Evolutionary conservation across 2,113 vertebrate species (phyloP).

Genomic region (Poeciliopsis occidentalis): DNA sequence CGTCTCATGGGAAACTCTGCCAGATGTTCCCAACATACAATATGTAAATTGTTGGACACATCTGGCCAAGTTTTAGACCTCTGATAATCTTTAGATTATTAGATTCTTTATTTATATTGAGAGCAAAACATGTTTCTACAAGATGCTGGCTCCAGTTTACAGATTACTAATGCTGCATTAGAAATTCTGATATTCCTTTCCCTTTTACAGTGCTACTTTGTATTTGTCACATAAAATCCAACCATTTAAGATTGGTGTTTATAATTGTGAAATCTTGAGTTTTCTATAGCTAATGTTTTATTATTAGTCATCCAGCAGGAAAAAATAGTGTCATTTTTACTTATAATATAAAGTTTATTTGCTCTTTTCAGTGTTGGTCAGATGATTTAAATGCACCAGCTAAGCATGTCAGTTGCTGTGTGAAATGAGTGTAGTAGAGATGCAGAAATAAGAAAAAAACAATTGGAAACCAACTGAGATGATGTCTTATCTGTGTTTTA

Average conservation of each 20-base stretch:
- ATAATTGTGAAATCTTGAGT: background rate
- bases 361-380: slow-evolving; percentile 83
- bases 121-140: background rate
- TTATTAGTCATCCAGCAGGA: background rate
- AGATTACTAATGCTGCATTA: background rate
- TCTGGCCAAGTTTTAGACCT: no score
- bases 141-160: background rate
- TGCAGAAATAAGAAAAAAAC: slow-evolving; percentile 92
- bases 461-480: slow-evolving; percentile 79
- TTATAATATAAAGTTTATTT: slow-evolving; percentile 88
- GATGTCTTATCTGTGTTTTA: slow-evolving; percentile 33
- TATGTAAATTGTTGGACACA: background rate
- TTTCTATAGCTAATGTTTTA: background rate
- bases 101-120: background rate
- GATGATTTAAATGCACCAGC: slow-evolving; percentile 83
- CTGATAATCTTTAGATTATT: background rate
- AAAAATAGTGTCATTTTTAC: slow-evolving; percentile 84
- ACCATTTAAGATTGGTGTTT: background rate
- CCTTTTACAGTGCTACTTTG: background rate
- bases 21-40: background rate
- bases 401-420: slow-evolving; percentile 87
- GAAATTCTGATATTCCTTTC: background rate
- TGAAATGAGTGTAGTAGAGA: slow-evolving; percentile 84
- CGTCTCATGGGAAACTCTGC: no score
- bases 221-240: background rate